Base-by-base conservation (phyloP, 2,797 vertebrate genomes). In the Meda fulgida region DNA sequence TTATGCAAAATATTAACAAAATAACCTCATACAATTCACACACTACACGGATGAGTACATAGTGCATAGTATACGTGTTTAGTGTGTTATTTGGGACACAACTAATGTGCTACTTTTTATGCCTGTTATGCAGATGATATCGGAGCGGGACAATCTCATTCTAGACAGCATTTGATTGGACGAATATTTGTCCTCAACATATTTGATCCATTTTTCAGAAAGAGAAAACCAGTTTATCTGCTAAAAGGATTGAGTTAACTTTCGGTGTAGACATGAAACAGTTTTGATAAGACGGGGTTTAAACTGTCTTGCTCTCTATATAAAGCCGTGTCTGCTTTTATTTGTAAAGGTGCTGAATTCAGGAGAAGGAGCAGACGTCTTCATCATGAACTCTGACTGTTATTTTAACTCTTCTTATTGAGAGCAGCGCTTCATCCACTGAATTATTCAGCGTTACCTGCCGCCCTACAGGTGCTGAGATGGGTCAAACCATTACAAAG, bases 391-490 rank as follows among this genome's bases (percentile, higher is more conserved):
- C 93, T 94, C 91, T 89, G 87, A 80, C 85, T 81, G 88, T 36
- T 87, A 90, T 91, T 88, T 76, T 85, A 83, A 86, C 88, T 91
- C 87, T 86, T 88, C 90, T 60, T 60, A 26, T 60, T 91, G 91
- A 94, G 92, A 94, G 92, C 92, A 93, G 90, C 89, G 88, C 90
- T 92, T 92, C 84, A 86, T 71, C 63, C 71, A 83, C 90, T 95
- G 90, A 95, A 95, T 94, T 92, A 93, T 94, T 95, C 89, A 93
- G 88, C 70, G 87, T 89, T 34, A 23, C 90, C 91, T 90, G 90
- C 90, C 88, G 89, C 80, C 86, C 83, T 89, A 86, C 88, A 90
- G 89, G 91, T 90, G 87, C 80, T 26, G 34, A 84, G 46, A 36
- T 18, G 78, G 65, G 23, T 51, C 66, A 69, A 53, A 75, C 46